Percentiles rank a stretch among this genome's conserved stretches.
These are phyloP conservation scores for Liposcelis brunnea DNA, from an alignment of 2,888 invertebrate species.

Conservation along the genomic window DNA sequence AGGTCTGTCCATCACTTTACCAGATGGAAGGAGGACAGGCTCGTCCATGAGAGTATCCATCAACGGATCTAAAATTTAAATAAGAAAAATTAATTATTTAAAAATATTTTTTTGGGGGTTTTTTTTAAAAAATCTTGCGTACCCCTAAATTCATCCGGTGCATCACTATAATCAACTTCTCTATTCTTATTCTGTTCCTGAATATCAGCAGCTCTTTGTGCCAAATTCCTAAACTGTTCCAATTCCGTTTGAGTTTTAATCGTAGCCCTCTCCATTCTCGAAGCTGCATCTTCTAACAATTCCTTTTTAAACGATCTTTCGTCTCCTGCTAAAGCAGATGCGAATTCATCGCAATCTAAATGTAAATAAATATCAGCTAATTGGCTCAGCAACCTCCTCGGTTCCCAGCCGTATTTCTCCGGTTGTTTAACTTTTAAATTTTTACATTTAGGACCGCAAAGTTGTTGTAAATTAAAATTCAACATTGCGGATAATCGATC, in stretches of 20 bases:
- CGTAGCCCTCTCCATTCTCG: conserved; percentile 57
- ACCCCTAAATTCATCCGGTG: conserved; percentile 85
- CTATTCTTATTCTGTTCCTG: conserved; percentile 56
- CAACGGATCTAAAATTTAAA: conserved; percentile 50
- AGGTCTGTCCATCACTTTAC: conserved; percentile 83
- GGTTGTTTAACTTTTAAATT: conserved; percentile 82
- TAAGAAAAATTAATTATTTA: conserved; percentile 4
- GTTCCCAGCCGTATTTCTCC: conserved; percentile 95
- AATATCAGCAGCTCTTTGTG: conserved; percentile 60
- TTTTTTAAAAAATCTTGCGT: conserved; percentile 8
- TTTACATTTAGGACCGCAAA: conserved; percentile 92
- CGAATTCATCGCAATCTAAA: conserved; percentile 80
- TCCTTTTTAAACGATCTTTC: conserved; percentile 91
- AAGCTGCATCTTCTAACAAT: conserved; percentile 78
- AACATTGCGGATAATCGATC: conserved; percentile 94
- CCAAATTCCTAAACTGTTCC: conserved; percentile 63
- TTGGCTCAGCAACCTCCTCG: conserved; percentile 73
- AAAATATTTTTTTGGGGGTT: neutral
- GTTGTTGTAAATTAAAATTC: conserved; percentile 91
- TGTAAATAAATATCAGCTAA: conserved; percentile 94
- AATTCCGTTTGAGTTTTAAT: conserved; percentile 67
- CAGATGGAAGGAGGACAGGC: conserved; percentile 82
- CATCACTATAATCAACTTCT: conserved; percentile 86
- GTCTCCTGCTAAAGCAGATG: conserved; percentile 83
- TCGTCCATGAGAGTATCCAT: conserved; percentile 97